Percentiles rank a stretch among this genome's conserved stretches.
Evolutionary conservation across 2,797 vertebrate genomes (phyloP).

Genomic region (Salarias fasciatus): DNA sequence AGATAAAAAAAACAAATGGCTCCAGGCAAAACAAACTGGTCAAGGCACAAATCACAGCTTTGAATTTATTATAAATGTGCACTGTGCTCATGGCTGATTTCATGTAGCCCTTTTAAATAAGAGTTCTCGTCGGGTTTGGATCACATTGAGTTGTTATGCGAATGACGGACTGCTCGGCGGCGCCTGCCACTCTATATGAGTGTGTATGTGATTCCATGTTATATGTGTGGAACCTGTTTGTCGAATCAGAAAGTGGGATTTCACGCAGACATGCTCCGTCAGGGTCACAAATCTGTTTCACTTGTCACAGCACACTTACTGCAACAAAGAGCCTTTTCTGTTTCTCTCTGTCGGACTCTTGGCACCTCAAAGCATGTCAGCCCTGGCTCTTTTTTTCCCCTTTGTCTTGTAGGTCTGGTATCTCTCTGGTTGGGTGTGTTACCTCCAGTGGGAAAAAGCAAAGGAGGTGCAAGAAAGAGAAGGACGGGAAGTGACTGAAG

Average conservation of each 20-base stretch:
- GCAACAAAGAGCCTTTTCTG: constrained; percentile 40
- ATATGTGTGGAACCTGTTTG: constrained; percentile 50
- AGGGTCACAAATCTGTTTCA: constrained; percentile 55
- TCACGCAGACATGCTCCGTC: constrained; percentile 40
- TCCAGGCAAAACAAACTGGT: too few relatives aligned
- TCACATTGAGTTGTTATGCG: constrained; percentile 25
- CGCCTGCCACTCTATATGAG: constrained; percentile 3
- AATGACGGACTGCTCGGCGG: constrained; percentile 26
- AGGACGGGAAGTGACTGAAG: constrained; percentile 59
- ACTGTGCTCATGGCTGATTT: neutral
- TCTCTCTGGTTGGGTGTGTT: constrained; percentile 84
- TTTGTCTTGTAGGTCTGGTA: constrained; percentile 82
- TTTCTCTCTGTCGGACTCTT: constrained; percentile 23
- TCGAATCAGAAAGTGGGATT: constrained; percentile 47
- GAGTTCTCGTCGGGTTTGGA: constrained; percentile 10
- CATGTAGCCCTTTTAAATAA: constrained; percentile 30
- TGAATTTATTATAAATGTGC: too few relatives aligned
- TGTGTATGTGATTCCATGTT: constrained; percentile 20
- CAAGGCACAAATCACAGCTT: too few relatives aligned
- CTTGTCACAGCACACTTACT: constrained; percentile 52
- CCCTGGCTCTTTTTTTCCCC: constrained; percentile 1
- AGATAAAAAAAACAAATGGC: too few relatives aligned
- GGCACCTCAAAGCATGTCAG: neutral
- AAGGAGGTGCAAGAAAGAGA: constrained; percentile 63
- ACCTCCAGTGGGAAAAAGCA: constrained; percentile 79